Conservation (phyloP, 2,113 vertebrate species). For the Triplophysa rosa region DNA sequence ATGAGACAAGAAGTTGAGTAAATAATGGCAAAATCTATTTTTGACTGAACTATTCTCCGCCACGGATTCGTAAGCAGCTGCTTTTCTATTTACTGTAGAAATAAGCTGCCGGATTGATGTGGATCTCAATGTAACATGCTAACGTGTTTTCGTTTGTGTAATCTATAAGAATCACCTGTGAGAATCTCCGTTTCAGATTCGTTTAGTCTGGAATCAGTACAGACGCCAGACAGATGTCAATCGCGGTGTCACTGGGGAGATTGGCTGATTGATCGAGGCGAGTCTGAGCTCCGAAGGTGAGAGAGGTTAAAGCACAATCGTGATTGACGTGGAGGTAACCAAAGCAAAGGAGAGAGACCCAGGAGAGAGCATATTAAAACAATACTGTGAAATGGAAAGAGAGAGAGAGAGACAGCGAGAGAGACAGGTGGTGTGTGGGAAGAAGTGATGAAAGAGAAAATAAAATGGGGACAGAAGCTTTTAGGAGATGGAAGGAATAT, state of each 20-base stretch:
- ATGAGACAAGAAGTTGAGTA: no score
- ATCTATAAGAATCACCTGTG: conserved; percentile 25
- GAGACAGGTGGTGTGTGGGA: conserved; percentile 76
- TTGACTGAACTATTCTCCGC: neutral
- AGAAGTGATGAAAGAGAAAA: conserved; percentile 62
- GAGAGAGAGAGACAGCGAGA: conserved; percentile 39
- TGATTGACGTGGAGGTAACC: conserved; percentile 72
- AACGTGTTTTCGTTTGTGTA: neutral
- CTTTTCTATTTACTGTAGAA: neutral
- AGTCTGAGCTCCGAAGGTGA: conserved; percentile 63
- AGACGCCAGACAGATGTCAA: conserved; percentile 69
- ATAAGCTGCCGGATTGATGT: neutral
- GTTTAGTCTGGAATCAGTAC: conserved; percentile 58
- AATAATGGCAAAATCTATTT: no score
- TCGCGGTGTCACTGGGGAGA: conserved; percentile 64
- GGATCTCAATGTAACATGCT: neutral
- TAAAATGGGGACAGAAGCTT: conserved; percentile 58
- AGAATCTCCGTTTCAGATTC: conserved; percentile 28
- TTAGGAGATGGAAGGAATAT: conserved; percentile 42
- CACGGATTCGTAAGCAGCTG: neutral
- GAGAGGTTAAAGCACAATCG: conserved; percentile 61
- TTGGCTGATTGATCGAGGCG: conserved; percentile 73
- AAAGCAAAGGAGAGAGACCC: conserved; percentile 48
- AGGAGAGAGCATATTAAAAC: conserved; percentile 61
- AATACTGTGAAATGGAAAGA: conserved; percentile 59